Conservation (phyloP, 2,888 invertebrate genomes). For the Seira ritae region DNA sequence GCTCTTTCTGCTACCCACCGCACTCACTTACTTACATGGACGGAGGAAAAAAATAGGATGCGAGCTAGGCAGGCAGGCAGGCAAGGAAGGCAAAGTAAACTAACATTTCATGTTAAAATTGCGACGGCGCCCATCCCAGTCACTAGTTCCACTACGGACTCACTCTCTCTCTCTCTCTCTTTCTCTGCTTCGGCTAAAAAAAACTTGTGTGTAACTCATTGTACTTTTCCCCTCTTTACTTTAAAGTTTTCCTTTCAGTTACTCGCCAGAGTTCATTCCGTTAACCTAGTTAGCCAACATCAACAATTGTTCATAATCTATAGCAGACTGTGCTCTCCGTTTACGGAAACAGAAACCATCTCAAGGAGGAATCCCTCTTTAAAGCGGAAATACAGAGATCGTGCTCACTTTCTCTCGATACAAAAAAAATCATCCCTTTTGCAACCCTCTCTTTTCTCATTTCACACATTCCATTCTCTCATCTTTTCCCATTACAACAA, state of each 20-base stretch:
- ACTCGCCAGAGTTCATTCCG: conserved; percentile 66
- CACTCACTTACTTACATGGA: conserved; percentile 34
- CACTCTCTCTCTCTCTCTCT: not conserved
- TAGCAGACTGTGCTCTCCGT: too few relatives aligned
- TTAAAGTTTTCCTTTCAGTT: conserved; percentile 62
- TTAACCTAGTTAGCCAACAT: conserved; percentile 65
- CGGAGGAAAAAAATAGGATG: conserved; percentile 26
- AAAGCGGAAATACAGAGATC: too few relatives aligned
- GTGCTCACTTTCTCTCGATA: too few relatives aligned
- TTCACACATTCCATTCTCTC: too few relatives aligned
- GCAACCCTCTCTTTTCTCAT: too few relatives aligned
- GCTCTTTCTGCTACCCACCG: conserved; percentile 44
- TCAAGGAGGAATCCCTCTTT: too few relatives aligned
- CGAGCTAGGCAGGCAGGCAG: conserved; percentile 42
- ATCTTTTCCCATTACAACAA: too few relatives aligned
- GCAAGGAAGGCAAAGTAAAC: conserved; percentile 32
- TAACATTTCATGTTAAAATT: conserved; percentile 61
- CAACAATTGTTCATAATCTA: conserved; percentile 22
- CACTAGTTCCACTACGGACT: conserved; percentile 9
- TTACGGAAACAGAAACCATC: too few relatives aligned
- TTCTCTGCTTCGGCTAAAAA: not conserved
- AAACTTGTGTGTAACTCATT: conserved; percentile 29
- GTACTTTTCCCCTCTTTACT: conserved; percentile 61
- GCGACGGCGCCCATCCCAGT: conserved; percentile 67
- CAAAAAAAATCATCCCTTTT: too few relatives aligned